Percentiles rank a stretch among this genome's conserved stretches.
Evolutionary conservation across 2,113 vertebrate species (phyloP).

Genomic region (Elachura formosa): DNA sequence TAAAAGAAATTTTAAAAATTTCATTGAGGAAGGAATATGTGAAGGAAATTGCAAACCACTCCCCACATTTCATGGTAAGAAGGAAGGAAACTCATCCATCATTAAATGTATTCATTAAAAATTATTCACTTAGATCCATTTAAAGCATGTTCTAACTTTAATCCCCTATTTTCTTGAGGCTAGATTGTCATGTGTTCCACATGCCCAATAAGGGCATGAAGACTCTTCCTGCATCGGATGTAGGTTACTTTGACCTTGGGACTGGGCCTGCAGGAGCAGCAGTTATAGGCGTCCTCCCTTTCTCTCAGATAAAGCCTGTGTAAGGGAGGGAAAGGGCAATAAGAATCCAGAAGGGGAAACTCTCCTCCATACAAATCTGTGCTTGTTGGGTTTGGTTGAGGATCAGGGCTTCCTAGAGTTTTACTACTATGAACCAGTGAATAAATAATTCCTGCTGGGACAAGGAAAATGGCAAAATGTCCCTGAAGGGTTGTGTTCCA

Average conservation of each 20-base stretch:
- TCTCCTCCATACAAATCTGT: background rate
- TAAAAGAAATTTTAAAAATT: background rate
- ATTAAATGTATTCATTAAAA: slow-evolving; percentile 51
- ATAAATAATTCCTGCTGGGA: background rate
- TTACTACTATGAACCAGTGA: background rate
- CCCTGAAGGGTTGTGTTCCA: background rate
- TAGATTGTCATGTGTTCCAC: background rate
- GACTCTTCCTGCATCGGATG: background rate
- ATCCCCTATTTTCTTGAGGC: slow-evolving; percentile 39
- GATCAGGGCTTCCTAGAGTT: background rate
- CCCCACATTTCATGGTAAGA: background rate
- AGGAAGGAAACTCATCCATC: slow-evolving; percentile 30
- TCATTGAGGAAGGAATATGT: background rate
- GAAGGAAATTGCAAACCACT: background rate
- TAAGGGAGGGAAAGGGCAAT: background rate
- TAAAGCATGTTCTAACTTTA: slow-evolving; percentile 24
- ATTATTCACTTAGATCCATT: slow-evolving; percentile 35
- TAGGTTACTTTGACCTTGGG: background rate
- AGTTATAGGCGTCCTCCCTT: background rate
- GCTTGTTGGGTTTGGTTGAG: background rate
- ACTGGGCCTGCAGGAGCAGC: background rate
- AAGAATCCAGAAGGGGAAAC: background rate
- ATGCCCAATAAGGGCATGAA: background rate
- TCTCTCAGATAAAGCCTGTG: background rate
- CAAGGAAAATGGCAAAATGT: background rate